A percentile compares a stretch with the other conserved stretches of the same genome.
Conservation (phyloP, 2,888 invertebrate species). For the Hartigia nigra region DNA sequence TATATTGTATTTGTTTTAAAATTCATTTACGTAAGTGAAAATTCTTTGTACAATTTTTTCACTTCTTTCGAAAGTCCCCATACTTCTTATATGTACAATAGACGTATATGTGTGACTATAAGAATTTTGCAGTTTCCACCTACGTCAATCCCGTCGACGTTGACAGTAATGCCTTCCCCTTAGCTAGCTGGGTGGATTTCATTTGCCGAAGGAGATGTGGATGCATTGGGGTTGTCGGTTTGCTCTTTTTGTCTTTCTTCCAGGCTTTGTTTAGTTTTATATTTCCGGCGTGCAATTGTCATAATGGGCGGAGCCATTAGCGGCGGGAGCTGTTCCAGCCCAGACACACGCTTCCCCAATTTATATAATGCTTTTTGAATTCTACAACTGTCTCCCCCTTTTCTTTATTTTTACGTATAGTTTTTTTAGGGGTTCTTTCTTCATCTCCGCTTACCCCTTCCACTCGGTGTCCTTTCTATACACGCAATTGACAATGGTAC, state of each 20-base stretch:
- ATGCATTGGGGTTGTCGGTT: not conserved
- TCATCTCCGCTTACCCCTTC: not conserved
- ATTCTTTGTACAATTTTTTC: too few species aligned
- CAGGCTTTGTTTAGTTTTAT: constrained; percentile 36
- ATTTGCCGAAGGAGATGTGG: not conserved
- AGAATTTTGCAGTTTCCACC: not conserved
- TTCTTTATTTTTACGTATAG: constrained; percentile 22
- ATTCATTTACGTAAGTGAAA: too few species aligned
- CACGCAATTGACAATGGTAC: not conserved
- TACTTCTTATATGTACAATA: too few species aligned
- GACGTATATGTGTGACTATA: too few species aligned
- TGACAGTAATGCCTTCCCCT: not conserved
- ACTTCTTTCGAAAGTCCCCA: too few species aligned
- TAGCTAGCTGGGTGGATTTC: not conserved
- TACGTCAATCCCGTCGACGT: not conserved
- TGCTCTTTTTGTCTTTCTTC: constrained; percentile 14
- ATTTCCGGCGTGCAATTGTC: constrained; percentile 46
- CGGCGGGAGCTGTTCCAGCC: constrained; percentile 15
- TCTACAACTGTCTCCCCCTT: constrained; percentile 5
- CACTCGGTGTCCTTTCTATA: not conserved
- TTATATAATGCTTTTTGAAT: constrained; percentile 47
- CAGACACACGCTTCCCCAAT: constrained; percentile 36
- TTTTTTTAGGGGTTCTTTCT: constrained; percentile 20
- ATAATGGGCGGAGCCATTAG: constrained; percentile 50
- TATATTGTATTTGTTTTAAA: not conserved